phyloP scores from a whole-genome alignment of 2,888 invertebrate species.

The Euphydryas editha region DNA sequence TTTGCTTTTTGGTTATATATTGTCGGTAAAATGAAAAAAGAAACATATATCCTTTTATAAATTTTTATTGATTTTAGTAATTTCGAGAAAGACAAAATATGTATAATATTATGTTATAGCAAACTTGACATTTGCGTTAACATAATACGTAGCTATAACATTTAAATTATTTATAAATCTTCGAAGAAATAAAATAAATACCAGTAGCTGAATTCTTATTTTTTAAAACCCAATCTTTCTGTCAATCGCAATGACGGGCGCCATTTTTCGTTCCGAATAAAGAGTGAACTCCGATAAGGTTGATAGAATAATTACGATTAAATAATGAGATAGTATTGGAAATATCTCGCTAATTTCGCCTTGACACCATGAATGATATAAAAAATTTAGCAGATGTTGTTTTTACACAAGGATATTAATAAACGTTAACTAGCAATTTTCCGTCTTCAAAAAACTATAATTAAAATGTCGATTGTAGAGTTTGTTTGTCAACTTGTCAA shows the following conservation, averaged over 20 bases:
- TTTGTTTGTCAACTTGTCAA: too few relatives aligned
- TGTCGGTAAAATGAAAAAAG: too few relatives aligned
- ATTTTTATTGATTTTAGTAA: too few relatives aligned
- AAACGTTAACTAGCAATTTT: too few relatives aligned
- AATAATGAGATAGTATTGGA: background rate
- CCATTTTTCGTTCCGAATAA: conserved; percentile 8
- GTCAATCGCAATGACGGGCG: conserved; percentile 23
- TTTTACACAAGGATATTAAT: too few relatives aligned
- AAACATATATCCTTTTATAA: too few relatives aligned
- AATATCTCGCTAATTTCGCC: background rate
- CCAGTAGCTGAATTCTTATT: conserved; percentile 22
- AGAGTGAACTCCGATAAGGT: background rate
- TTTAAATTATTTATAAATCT: background rate
- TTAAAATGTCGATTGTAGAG: too few relatives aligned
- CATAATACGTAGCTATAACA: background rate
- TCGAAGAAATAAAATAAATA: conserved; percentile 10
- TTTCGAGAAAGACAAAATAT: background rate
- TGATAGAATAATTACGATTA: conserved; percentile 2
- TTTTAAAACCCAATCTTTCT: conserved; percentile 16
- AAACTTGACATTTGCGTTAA: background rate
- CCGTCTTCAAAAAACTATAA: too few relatives aligned
- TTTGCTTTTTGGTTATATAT: too few relatives aligned
- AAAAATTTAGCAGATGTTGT: too few relatives aligned
- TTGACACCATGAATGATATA: background rate
- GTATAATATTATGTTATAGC: background rate